Base-by-base conservation (phyloP, 2,888 invertebrate genomes). In the Atethmia centrago region DNA sequence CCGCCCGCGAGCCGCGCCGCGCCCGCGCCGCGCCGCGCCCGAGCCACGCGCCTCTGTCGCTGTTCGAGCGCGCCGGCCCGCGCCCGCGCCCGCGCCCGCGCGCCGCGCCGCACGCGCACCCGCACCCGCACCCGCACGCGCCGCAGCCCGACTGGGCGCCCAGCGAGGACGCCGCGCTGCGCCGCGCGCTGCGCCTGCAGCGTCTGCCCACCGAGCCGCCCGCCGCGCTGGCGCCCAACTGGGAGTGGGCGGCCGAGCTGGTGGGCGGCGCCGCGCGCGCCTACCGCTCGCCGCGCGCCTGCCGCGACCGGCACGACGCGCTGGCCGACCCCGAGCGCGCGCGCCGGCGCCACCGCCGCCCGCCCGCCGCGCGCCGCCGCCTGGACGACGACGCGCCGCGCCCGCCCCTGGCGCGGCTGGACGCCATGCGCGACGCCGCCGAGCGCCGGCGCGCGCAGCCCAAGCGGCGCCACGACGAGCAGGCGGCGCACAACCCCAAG, bases 191-290 rank as follows among this genome's bases (percentile, higher is more conserved):
- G 64, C 98, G 98, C 83, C 97, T 97, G 88, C 98, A 98, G 93
- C 94, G 94, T 40, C 90, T 94, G 89, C 95, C 97, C 98, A 83
- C 97, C 98, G 93, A 97, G 98, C 74, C 94, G 88, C 91, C 95
- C 98, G 76, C 98, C 98, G 79, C 98, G 98, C 99, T 98, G 91
- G 98, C 98, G 42, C 98, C 99, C 61, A 99, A 99, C 96, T 99
- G 99, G 99, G 99, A 99, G 92, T 97, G 99, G 91, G 98, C 98
- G 14, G 98, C 99, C 36, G 99, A 99, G 91, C 97, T 98, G 87
- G 99, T 99, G 2, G 99, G 98, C 93, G 97, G 98, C 80, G 97
- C 97, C n/a, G 98, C 98, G 64, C 97, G 98, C 85, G 98, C 98
- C 28, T 98, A 98, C 94, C 97, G 99, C 77, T 98, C 99, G 55